phyloP scores from a whole-genome alignment of 2,888 invertebrate genomes.

The Xestia ashworthii region DNA sequence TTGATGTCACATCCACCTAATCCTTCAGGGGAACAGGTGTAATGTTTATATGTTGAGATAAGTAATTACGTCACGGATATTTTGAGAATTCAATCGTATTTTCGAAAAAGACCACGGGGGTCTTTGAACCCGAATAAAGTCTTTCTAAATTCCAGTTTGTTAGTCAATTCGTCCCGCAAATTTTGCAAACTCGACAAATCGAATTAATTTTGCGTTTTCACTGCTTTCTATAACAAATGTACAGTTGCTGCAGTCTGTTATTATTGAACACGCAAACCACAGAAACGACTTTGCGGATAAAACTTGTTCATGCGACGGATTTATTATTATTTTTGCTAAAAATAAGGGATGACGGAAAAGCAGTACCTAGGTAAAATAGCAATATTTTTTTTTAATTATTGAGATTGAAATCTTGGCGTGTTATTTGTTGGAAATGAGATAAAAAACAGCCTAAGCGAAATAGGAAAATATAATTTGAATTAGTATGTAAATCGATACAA shows the following conservation, averaged over 20 bases:
- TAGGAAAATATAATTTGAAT: not conserved
- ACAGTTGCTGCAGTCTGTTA: constrained; percentile 11
- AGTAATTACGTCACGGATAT: not conserved
- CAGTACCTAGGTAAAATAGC: not conserved
- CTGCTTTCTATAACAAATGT: constrained; percentile 23
- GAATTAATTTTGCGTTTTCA: constrained; percentile 20
- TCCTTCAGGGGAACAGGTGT: not conserved
- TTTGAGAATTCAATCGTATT: not conserved
- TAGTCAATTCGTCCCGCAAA: constrained; percentile 26
- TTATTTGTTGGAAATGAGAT: not conserved
- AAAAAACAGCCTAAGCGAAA: not conserved
- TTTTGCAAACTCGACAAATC: constrained; percentile 22
- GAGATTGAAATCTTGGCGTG: too few relatives aligned
- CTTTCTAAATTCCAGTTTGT: constrained; percentile 24
- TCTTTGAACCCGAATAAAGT: not conserved
- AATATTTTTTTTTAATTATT: not conserved
- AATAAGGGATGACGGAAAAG: not conserved
- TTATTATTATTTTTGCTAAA: not conserved
- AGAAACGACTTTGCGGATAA: not conserved
- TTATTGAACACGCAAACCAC: constrained; percentile 38
- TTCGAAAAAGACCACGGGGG: not conserved
- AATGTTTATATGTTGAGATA: not conserved
- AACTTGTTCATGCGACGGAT: constrained; percentile 19
- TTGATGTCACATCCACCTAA: not conserved
- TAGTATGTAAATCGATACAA: not conserved